A percentile compares a stretch with the other conserved stretches of the same genome.
Conservation (phyloP, 2,888 invertebrate genomes). For the Eudemis profundana region DNA sequence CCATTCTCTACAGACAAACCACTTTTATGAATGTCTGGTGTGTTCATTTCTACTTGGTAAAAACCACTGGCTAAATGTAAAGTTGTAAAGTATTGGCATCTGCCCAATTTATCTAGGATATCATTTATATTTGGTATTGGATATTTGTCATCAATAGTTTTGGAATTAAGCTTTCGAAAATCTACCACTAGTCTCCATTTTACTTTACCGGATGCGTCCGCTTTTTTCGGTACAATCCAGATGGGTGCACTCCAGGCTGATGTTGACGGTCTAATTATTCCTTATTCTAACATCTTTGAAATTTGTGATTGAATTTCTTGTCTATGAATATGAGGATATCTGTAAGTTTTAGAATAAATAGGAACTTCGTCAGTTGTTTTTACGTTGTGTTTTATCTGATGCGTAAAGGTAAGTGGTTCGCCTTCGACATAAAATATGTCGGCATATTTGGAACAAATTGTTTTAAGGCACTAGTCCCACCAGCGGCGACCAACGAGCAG, state of each 20-base stretch:
- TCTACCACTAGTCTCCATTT: slow-evolving; percentile 51
- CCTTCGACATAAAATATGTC: slow-evolving; percentile 36
- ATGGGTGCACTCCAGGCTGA: slow-evolving; percentile 46
- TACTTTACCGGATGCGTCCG: slow-evolving; percentile 46
- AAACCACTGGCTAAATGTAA: slow-evolving; percentile 40
- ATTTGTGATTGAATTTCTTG: slow-evolving; percentile 22
- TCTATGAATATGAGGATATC: slow-evolving; percentile 29
- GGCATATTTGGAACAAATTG: slow-evolving; percentile 40
- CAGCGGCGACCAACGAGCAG: too few relatives aligned
- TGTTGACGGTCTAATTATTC: slow-evolving; percentile 18
- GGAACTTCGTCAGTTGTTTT: slow-evolving; percentile 44
- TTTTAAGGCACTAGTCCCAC: too few relatives aligned
- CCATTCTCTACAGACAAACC: slow-evolving; percentile 53
- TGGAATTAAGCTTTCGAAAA: slow-evolving; percentile 50
- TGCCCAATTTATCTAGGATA: too few relatives aligned
- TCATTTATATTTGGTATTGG: slow-evolving; percentile 51
- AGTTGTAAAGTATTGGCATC: slow-evolving; percentile 45
- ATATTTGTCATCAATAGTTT: slow-evolving; percentile 50
- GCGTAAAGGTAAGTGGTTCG: slow-evolving; percentile 34
- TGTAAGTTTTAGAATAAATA: slow-evolving; percentile 41
- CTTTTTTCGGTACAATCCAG: slow-evolving; percentile 47
- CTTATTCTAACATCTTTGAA: slow-evolving; percentile 14
- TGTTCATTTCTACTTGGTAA: slow-evolving; percentile 47
- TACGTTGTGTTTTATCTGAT: too few relatives aligned
- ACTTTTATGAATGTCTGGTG: slow-evolving; percentile 49